Percentiles rank a stretch among this genome's conserved stretches.
These are phyloP conservation scores for Eurypyga helias DNA, from an alignment of 2,113 vertebrate genomes.

Conservation along the genomic window DNA sequence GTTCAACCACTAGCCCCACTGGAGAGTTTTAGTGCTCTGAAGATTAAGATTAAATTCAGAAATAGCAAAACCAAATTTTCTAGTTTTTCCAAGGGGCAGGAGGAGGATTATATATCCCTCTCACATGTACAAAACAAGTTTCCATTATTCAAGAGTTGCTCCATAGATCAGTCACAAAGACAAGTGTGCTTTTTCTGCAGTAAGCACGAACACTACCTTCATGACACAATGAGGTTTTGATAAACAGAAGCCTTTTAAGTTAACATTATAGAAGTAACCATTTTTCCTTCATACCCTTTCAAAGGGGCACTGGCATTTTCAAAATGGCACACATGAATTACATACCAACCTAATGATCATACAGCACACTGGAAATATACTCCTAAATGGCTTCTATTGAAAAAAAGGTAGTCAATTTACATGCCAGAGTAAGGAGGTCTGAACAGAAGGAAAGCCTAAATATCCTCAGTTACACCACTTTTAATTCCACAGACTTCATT, in stretches of 20 bases:
- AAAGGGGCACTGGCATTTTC: slow-evolving; percentile 53
- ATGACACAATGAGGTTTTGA: slow-evolving; percentile 34
- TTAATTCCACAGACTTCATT: not conserved
- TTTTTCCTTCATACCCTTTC: slow-evolving; percentile 36
- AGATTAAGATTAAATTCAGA: slow-evolving; percentile 61
- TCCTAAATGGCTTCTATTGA: slow-evolving; percentile 59
- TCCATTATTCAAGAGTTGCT: slow-evolving; percentile 62
- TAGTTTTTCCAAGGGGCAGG: slow-evolving; percentile 42
- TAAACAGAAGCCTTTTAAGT: slow-evolving; percentile 58
- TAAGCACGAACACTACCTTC: slow-evolving; percentile 24
- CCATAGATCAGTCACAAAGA: slow-evolving; percentile 66
- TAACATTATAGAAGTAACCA: not conserved
- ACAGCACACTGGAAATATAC: slow-evolving; percentile 35
- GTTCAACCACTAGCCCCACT: slow-evolving; percentile 43
- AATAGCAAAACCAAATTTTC: slow-evolving; percentile 56
- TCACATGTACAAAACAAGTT: slow-evolving; percentile 50
- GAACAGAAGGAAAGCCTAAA: slow-evolving; percentile 23
- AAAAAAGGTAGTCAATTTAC: slow-evolving; percentile 60
- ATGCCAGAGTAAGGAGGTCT: slow-evolving; percentile 40
- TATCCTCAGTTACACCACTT: not conserved
- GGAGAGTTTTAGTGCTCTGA: slow-evolving; percentile 56
- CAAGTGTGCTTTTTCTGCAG: slow-evolving; percentile 58
- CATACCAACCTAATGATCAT: slow-evolving; percentile 39
- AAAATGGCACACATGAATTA: slow-evolving; percentile 55
- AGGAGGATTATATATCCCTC: slow-evolving; percentile 22